Percentiles rank a stretch among this genome's conserved stretches.
Evolutionary conservation across 2,888 invertebrate species (phyloP).

Genomic region (Tortrix viridana): DNA sequence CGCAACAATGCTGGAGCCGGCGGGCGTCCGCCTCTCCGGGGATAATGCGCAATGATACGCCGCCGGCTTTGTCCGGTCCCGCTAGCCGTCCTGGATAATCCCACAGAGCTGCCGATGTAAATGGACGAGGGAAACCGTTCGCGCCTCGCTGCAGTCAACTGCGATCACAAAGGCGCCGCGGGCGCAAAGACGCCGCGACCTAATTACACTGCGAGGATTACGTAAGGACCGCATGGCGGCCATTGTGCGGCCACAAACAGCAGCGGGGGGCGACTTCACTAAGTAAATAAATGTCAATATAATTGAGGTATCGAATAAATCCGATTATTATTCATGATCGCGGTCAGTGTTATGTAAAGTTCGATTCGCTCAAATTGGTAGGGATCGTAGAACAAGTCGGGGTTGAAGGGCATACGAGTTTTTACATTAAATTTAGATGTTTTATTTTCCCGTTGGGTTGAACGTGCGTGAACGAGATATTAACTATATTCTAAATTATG

Average conservation of each 20-base stretch:
- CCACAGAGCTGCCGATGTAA: slow-evolving; percentile 69
- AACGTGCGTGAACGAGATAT: too few relatives aligned
- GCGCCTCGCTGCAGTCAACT: slow-evolving; percentile 78
- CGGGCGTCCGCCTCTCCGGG: slow-evolving; percentile 63
- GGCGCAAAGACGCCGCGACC: slow-evolving; percentile 60
- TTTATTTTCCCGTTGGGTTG: too few relatives aligned
- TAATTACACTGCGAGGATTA: slow-evolving; percentile 74
- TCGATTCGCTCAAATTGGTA: neutral
- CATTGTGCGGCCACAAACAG: slow-evolving; percentile 65
- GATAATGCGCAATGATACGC: slow-evolving; percentile 80
- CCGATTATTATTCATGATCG: slow-evolving; percentile 18
- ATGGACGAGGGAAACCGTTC: slow-evolving; percentile 74
- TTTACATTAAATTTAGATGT: too few relatives aligned
- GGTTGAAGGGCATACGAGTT: too few relatives aligned
- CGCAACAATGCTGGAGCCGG: slow-evolving; percentile 66
- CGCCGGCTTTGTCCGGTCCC: slow-evolving; percentile 71
- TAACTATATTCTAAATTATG: too few relatives aligned
- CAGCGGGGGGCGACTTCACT: slow-evolving; percentile 61
- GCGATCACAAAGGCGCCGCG: slow-evolving; percentile 58
- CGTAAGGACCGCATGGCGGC: slow-evolving; percentile 68
- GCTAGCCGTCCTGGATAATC: slow-evolving; percentile 78
- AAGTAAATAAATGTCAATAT: slow-evolving; percentile 23
- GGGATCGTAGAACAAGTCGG: too few relatives aligned
- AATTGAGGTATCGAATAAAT: slow-evolving; percentile 33
- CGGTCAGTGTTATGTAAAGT: slow-evolving; percentile 6